Base-by-base conservation (phyloP, 2,797 vertebrate species). In the Myotis myotis region DNA sequence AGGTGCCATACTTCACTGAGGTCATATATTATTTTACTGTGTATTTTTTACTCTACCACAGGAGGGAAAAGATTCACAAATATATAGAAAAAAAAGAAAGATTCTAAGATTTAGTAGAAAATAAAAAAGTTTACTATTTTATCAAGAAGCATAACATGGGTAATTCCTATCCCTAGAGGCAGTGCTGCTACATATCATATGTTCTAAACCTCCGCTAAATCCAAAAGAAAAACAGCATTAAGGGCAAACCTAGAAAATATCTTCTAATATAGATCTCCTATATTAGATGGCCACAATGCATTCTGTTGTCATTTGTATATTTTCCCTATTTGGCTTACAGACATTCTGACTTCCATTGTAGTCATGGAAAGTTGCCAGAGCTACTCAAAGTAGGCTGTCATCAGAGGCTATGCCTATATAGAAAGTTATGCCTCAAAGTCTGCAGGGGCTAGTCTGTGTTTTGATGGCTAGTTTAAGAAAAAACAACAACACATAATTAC, bases 1-100 rank as follows among this genome's bases (percentile, higher is more conserved):
- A 86, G 89, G 95, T 87, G 76, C 30, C 96, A 36, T 85, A 60
- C 49, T 92, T 78, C 15, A 15, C 22, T 87, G 55, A 83, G 87
- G 90, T 75, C 72, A 81, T 44, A 71, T 33, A 87, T 23, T 84
- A 11, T 36, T 66, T 86, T 49, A 51, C 47, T 57, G 51, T n/a
- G 19, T 17, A 36, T 30, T 84, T 60, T 33, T 84, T n/a, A 38
- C 80, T 92, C 13, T 66, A 60, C 33, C 23, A 80, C 20, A 78
- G n/a, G 15, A 85, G 51, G 22, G 70, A 75, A 87, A 79, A 72
- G 1, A 92, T 80, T 60, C 57, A 93, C 17, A 93, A 92, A n/a
- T 47, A 53, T 4, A 33, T 49, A 80, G 16, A 64, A 25, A 75
- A 49, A 33, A 80, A 74, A 38, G 28, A 30, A 8, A 70, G 30